Conservation (phyloP, 2,797 vertebrate species). For the Stomatorhinus walkeri region DNA sequence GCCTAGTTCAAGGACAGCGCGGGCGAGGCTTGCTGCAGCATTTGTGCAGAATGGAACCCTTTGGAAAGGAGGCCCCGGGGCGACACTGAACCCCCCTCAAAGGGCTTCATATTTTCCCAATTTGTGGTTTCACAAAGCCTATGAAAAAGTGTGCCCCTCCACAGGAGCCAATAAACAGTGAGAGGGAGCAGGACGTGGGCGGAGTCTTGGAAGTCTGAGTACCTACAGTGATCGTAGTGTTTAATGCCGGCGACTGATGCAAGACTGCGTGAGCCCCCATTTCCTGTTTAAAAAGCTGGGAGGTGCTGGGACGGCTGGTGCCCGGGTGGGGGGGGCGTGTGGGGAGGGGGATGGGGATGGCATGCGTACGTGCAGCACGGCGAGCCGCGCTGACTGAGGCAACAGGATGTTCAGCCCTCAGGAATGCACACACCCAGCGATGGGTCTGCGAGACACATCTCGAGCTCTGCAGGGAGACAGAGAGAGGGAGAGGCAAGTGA, state of each 20-base stretch:
- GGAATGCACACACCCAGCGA: slow-evolving; percentile 57
- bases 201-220: slow-evolving; percentile 51
- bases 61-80: slow-evolving; percentile 17
- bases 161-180: slow-evolving; percentile 24
- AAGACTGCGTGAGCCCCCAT: slow-evolving; percentile 58
- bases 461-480: background rate
- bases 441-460: slow-evolving; percentile 51
- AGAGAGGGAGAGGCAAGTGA: background rate
- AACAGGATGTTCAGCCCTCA: slow-evolving; percentile 68
- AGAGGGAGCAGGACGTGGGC: slow-evolving; percentile 6
- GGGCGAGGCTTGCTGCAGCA: slow-evolving; percentile 9
- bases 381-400: slow-evolving; percentile 49
- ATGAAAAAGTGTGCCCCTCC: slow-evolving; percentile 14
- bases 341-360: slow-evolving; percentile 34
- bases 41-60: slow-evolving; percentile 11
- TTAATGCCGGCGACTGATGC: slow-evolving; percentile 47
- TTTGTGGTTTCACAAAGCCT: slow-evolving; percentile 19
- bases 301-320: slow-evolving; percentile 55
- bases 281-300: slow-evolving; percentile 66
- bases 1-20: slow-evolving; percentile 8
- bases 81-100: background rate
- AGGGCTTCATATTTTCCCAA: slow-evolving; percentile 10
- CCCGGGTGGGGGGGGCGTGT: slow-evolving; percentile 39
- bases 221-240: slow-evolving; percentile 55
- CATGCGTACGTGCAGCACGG: slow-evolving; percentile 57